These are phyloP conservation scores for Argyrosomus japonicus DNA, from an alignment of 2,113 vertebrate genomes.

Conservation along the genomic window DNA sequence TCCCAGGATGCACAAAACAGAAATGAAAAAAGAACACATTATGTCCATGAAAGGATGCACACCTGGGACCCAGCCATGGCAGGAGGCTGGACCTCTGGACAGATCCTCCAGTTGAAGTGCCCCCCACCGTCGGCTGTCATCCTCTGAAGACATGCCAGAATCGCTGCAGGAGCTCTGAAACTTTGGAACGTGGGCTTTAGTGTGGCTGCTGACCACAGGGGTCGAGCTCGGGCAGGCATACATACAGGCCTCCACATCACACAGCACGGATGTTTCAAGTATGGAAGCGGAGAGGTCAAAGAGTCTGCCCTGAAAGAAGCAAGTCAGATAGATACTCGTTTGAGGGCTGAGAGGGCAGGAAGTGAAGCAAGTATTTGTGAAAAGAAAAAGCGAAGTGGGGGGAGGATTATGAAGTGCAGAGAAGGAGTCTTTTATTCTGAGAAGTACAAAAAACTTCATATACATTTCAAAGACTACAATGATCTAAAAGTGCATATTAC, in stretches of 20 bases:
- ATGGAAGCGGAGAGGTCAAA: slow-evolving; percentile 58
- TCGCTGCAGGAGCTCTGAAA: slow-evolving; percentile 50
- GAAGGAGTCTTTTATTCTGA: slow-evolving; percentile 72
- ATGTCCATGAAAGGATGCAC: slow-evolving; percentile 59
- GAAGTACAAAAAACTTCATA: slow-evolving; percentile 46
- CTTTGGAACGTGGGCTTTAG: slow-evolving; percentile 45
- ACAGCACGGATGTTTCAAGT: slow-evolving; percentile 47
- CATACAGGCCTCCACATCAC: slow-evolving; percentile 21
- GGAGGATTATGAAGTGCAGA: slow-evolving; percentile 48
- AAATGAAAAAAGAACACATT: slow-evolving; percentile 30
- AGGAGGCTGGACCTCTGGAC: slow-evolving; percentile 58
- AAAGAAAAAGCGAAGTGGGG: slow-evolving; percentile 5
- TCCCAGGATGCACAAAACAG: slow-evolving; percentile 11
- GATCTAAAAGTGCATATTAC: slow-evolving; percentile 39
- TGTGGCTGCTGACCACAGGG: slow-evolving; percentile 20
- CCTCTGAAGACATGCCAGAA: slow-evolving; percentile 66
- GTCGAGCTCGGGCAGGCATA: slow-evolving; percentile 27
- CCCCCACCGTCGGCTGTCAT: slow-evolving; percentile 17
- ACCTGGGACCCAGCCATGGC: slow-evolving; percentile 65
- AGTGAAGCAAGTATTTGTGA: slow-evolving; percentile 44
- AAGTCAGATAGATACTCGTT: slow-evolving; percentile 48
- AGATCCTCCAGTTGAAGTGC: slow-evolving; percentile 34
- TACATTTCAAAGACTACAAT: slow-evolving; percentile 55
- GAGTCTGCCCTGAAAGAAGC: slow-evolving; percentile 46
- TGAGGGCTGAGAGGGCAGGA: slow-evolving; percentile 49